Conservation (phyloP, 2,113 vertebrate genomes). For the Sapayoa aenigma region DNA sequence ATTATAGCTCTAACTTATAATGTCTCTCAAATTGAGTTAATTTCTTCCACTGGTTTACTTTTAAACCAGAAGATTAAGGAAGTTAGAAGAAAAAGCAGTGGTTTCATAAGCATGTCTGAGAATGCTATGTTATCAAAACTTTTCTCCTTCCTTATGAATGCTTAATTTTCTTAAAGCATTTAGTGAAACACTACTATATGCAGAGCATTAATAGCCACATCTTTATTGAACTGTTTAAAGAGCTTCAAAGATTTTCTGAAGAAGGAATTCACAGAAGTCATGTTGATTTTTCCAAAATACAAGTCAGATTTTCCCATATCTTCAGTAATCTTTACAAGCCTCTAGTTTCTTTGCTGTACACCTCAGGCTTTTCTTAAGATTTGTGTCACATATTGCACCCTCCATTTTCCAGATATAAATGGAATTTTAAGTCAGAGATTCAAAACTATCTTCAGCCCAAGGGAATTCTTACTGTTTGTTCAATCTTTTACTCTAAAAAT, state of each 20-base stretch:
- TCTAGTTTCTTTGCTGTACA: neutral
- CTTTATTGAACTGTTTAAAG: neutral
- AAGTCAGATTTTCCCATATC: neutral
- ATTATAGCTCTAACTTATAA: no score
- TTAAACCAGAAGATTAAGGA: neutral
- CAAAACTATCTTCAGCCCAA: neutral
- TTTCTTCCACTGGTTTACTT: no score
- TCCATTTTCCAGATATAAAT: neutral
- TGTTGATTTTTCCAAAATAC: neutral
- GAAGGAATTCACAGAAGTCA: neutral
- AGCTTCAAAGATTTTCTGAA: neutral
- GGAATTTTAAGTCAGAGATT: neutral
- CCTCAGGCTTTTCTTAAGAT: neutral
- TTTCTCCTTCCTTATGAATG: neutral
- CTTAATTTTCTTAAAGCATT: neutral
- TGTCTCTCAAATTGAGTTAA: no score
- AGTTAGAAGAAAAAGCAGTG: neutral
- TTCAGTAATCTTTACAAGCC: neutral
- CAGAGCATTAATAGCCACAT: neutral
- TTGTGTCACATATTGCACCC: neutral
- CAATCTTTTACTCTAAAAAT: neutral
- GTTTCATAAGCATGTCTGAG: neutral
- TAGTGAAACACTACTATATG: neutral
- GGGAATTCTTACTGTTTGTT: neutral
- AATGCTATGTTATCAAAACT: neutral